Evolutionary conservation across 2,113 vertebrate species (phyloP), one percentile per base, ranked within the genome.

Genomic region (Condylura cristata): DNA sequence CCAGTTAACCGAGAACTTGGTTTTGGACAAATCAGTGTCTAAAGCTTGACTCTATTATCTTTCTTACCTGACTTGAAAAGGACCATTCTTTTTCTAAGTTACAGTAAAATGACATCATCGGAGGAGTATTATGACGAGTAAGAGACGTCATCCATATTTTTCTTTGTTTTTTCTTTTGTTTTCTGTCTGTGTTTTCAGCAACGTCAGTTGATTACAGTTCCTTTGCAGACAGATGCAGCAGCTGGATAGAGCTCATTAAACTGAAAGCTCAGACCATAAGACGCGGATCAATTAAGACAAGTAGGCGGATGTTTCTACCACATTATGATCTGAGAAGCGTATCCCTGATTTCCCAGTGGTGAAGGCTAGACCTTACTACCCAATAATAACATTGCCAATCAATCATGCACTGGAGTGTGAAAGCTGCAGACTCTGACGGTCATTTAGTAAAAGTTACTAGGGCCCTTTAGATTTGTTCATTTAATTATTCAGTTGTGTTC

Each of bases 211-310:
- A 99, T 99, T 99, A 99, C 99, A 99, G 99, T 99, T 99, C 99
- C 99, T 99, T 99, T 99, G 99, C 99, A 99, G 99, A 99, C 99
- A 99, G 99, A 99, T 99, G 99, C 99, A 99, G 99, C 99, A 99
- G 99, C 99, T 99, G 99, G 99, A 99, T 99, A 99, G 99, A 99
- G 99, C 99, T 99, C 98, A 99, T 99, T 99, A 99, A 99, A 99
- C 99, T 99, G 99, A 99, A 99, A 99, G 99, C 99, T 99, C 99
- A 99, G 98, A 99, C 99, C 99, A 99, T 99, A 99, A 99, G 99
- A 99, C 99, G 99, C 94, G 99, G 99, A 99, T 99, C 99, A 99
- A 99, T 99, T 99, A 99, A 99, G 99, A 99, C 99, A 99, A 99
- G 99, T 99, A 99, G 99, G 99, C 99, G 97, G 99, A 98, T 98